Evolutionary conservation across 2,113 vertebrate species (phyloP).

Genomic region (Alethe castanea): DNA sequence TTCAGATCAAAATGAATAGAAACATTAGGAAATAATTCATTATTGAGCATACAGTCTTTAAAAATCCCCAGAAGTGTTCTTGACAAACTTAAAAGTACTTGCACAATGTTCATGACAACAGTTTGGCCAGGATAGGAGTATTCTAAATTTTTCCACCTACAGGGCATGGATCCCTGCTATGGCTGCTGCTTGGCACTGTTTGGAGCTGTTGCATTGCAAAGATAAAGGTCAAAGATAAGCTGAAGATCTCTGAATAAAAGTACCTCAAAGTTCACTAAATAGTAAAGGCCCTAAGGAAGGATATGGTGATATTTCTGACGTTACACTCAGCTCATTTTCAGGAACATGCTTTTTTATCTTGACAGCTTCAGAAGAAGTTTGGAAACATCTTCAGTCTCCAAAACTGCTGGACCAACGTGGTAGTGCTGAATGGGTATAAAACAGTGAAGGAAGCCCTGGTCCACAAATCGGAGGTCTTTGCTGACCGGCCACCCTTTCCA

Average conservation of each 20-base stretch:
- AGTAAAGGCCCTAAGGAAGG: neutral
- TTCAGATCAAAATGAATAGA: neutral
- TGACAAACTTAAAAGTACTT: neutral
- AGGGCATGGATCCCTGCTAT: neutral
- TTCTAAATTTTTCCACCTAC: neutral
- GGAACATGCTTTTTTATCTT: neutral
- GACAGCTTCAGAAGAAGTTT: constrained; percentile 63
- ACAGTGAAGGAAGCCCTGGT: constrained; percentile 66
- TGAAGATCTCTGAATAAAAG: neutral
- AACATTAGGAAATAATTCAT: neutral
- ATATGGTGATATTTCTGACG: neutral
- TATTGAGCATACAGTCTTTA: neutral
- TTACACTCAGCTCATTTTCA: neutral
- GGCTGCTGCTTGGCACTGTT: neutral
- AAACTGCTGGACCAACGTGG: constrained; percentile 43
- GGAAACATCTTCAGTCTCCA: constrained; percentile 69
- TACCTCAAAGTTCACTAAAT: neutral
- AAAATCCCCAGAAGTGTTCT: neutral
- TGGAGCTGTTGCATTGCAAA: neutral
- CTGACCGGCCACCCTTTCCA: constrained; percentile 30
- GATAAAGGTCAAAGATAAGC: neutral
- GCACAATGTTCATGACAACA: neutral
- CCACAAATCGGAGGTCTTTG: constrained; percentile 47
- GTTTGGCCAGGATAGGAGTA: neutral
- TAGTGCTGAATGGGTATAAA: constrained; percentile 66